A percentile compares a stretch with the other conserved stretches of the same genome.
These are phyloP conservation scores for Nannobrachium achirus DNA, from an alignment of 2,113 vertebrate species.

Conservation along the genomic window DNA sequence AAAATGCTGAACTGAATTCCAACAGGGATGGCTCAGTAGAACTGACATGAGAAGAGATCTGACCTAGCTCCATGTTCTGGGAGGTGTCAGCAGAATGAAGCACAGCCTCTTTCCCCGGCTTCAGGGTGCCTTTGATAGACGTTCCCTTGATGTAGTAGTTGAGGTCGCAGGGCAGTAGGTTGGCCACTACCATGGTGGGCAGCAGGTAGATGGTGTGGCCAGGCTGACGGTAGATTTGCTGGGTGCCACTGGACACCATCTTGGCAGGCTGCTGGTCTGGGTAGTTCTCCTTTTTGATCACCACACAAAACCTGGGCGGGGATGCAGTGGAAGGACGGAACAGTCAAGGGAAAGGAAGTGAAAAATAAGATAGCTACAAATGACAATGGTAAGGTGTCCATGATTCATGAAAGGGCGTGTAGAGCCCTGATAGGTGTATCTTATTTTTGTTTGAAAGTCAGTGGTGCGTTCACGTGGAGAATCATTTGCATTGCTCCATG, in stretches of 20 bases:
- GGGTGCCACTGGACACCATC: constrained; percentile 85
- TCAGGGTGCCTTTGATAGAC: constrained; percentile 87
- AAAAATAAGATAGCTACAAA: background rate
- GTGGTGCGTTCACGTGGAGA: too few relatives aligned
- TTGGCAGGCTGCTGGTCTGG: constrained; percentile 94
- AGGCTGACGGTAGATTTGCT: constrained; percentile 95
- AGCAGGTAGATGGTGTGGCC: constrained; percentile 94
- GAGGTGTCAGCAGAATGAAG: constrained; percentile 92
- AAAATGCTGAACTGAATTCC: too few relatives aligned
- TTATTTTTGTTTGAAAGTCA: too few relatives aligned
- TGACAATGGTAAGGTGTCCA: too few relatives aligned
- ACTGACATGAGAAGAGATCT: constrained; percentile 41
- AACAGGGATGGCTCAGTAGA: background rate
- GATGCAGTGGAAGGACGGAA: background rate
- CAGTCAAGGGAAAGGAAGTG: background rate
- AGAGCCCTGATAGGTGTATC: too few relatives aligned
- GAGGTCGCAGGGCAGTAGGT: constrained; percentile 94
- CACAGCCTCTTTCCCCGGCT: constrained; percentile 90
- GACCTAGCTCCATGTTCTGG: constrained; percentile 96
- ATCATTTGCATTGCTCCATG: too few relatives aligned
- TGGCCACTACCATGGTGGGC: constrained; percentile 92
- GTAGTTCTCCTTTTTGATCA: constrained; percentile 96
- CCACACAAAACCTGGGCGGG: constrained; percentile 90
- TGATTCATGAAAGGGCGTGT: too few relatives aligned
- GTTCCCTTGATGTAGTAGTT: constrained; percentile 93